Base-by-base conservation (phyloP, 2,888 invertebrate genomes). In the Dryocosmus kuriphilus region DNA sequence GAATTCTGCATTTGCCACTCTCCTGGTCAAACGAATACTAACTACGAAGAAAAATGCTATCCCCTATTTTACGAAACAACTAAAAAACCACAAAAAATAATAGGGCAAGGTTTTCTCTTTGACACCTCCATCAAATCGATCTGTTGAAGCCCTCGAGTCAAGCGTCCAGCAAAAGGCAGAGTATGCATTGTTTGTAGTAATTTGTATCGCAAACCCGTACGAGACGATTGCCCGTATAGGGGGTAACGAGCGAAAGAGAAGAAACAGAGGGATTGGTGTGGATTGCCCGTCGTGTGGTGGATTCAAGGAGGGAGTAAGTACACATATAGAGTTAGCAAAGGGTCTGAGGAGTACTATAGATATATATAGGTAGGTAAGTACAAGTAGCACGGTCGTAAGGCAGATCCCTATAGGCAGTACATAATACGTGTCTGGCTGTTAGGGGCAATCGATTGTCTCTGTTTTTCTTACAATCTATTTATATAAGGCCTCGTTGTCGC, bases 391-490 rank as follows among this genome's bases (percentile, higher is more conserved):
- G 24, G 67, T 67, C 14, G 65, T 57, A 57, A 76, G 77, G 81
- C 78, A 83, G 79, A 83, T 82, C 84, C 82, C 80, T 76, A 82
- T 79, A 78, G 80, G 80, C 63, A 71, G 80, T 76, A 57, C 79
- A 81, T 79, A 81, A 82, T 82, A 77, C 77, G 65, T 79, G 83
- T 83, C 81, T 76, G 46, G 84, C 76, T 82, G 77, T 79, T 82
- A 81, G 76, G 81, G 78, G 73, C 67, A 78, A 77, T 76, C 78
- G 78, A 80, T 82, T 79, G 80, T 82, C 81, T 79, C 79, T 83
- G 76, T 81, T 80, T 82, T 81, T 81, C 79, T 81, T 81, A 80
- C 80, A 77, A 82, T 82, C 82, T 82, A 82, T 83, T 83, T 83
- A 83, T 83, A 81, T 80, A 82, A 79, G 78, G 77, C 79, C 75